These are phyloP conservation scores for Mormoops blainvillei DNA, from an alignment of 2,113 vertebrate species.

Conservation along the genomic window DNA sequence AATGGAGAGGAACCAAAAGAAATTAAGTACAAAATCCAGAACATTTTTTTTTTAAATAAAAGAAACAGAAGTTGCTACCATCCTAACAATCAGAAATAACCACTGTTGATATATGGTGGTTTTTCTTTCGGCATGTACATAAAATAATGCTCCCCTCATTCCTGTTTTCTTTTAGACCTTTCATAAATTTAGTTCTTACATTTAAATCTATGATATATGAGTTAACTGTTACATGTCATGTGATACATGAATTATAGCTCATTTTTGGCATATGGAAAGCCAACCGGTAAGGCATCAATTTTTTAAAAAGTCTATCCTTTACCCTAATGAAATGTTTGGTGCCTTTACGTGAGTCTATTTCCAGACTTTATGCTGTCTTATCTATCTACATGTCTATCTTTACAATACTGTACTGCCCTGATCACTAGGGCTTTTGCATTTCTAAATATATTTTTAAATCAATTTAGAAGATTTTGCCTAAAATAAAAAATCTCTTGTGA, in stretches of 20 bases:
- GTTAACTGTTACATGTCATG: neutral
- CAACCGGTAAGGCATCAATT: neutral
- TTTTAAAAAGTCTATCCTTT: neutral
- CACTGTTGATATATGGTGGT: neutral
- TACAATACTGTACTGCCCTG: neutral
- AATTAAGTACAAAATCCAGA: neutral
- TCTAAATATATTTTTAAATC: neutral
- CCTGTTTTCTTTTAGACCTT: neutral
- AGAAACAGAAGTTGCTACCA: neutral
- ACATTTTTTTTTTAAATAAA: neutral
- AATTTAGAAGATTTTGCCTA: neutral
- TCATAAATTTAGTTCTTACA: neutral
- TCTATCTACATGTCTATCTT: neutral
- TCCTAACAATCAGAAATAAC: neutral
- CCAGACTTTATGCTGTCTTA: neutral
- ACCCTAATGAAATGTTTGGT: neutral
- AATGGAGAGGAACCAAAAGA: neutral
- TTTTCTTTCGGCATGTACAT: neutral
- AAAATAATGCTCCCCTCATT: neutral
- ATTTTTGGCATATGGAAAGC: neutral
- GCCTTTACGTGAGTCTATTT: neutral
- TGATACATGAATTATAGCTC: neutral
- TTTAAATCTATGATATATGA: neutral
- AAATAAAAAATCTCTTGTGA: neutral
- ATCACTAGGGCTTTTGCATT: neutral